Evolutionary conservation across 2,888 invertebrate species (phyloP).

Genomic region (Aelia acuminata): DNA sequence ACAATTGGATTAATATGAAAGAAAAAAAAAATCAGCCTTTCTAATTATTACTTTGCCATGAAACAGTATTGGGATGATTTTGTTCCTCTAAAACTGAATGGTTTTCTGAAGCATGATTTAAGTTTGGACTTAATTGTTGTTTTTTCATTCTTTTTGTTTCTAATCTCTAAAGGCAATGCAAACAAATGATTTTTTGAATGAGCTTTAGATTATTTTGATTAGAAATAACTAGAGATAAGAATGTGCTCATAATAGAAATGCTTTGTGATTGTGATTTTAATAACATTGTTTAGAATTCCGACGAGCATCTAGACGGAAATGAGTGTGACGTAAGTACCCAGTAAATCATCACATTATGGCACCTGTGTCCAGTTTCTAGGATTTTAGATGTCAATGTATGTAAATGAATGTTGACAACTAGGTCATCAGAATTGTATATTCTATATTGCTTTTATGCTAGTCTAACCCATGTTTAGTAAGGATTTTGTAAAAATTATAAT

Average conservation of each 20-base stretch:
- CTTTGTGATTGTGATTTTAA: conserved; percentile 56
- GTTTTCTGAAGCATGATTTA: not conserved
- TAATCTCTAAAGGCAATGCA: not conserved
- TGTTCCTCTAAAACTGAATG: not conserved
- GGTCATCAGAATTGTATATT: conserved; percentile 41
- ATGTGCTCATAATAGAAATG: conserved; percentile 53
- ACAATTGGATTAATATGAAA: not conserved
- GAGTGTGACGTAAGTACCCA: conserved; percentile 63
- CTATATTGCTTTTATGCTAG: conserved; percentile 54
- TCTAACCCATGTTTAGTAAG: conserved; percentile 29
- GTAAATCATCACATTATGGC: conserved; percentile 57
- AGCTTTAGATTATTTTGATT: conserved; percentile 4
- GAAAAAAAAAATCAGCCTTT: too few species aligned
- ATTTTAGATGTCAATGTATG: conserved; percentile 36
- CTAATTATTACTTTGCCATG: not conserved
- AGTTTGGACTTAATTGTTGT: not conserved
- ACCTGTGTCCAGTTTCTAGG: conserved; percentile 50
- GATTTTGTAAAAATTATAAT: not conserved
- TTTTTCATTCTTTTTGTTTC: not conserved
- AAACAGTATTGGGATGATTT: conserved; percentile 1
- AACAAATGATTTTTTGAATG: conserved; percentile 17
- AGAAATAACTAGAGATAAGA: conserved; percentile 52
- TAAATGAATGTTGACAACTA: conserved; percentile 24
- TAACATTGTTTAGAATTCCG: conserved; percentile 64
- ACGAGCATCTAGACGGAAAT: conserved; percentile 61